Base-by-base conservation (phyloP, 2,888 invertebrate species). In the Seladonia tumulorum region DNA sequence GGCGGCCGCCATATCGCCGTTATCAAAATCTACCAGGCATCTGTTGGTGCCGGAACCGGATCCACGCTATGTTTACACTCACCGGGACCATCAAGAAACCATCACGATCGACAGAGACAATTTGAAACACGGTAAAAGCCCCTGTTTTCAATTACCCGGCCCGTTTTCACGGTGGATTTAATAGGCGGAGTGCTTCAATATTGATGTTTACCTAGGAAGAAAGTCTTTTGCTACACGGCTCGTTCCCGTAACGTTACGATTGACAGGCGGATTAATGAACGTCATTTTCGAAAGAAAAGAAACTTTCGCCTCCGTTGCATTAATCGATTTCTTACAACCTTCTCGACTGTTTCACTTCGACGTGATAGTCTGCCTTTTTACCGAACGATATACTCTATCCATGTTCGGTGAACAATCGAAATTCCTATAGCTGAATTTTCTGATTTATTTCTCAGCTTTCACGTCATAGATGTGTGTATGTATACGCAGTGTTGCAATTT, bases 1-100 rank as follows among this genome's bases (percentile, higher is more conserved):
- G 78, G 97, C 97, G 87, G 97, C 97, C 92, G 96, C 96, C 80
- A 96, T 96, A 82, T 97, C 97, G 2, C 96, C 96, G 76, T 95
- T 97, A 87, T 97, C 97, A 29, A 98, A 98, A 95, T 97, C 98
- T 18, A 98, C 98, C 14, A 96, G 98, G 92, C 98, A 98, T 95
- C 96, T 98, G 74, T 95, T 97, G 87, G 97, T 97, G 76, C 97
- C 97, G 14, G 95, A 95, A 87, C 95, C 95, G 88, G 97, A 97
- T 93, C 95, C 96, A 72, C 96, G 97, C 92, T 97, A 97, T 94
- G 97, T 97, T 96, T 96, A 97, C 95, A 94, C 96, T 94, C 90
- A 96, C 95, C 96, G 95, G 74, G 94, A 93, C 35, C 93, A 94
- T 88, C 94, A 94, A 89, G 95, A 95, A 87, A 94, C 95, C 82